Percentiles rank a stretch among this genome's conserved stretches.
Evolutionary conservation across 2,797 vertebrate genomes (phyloP).

Genomic region (Sebastes steindachneri): DNA sequence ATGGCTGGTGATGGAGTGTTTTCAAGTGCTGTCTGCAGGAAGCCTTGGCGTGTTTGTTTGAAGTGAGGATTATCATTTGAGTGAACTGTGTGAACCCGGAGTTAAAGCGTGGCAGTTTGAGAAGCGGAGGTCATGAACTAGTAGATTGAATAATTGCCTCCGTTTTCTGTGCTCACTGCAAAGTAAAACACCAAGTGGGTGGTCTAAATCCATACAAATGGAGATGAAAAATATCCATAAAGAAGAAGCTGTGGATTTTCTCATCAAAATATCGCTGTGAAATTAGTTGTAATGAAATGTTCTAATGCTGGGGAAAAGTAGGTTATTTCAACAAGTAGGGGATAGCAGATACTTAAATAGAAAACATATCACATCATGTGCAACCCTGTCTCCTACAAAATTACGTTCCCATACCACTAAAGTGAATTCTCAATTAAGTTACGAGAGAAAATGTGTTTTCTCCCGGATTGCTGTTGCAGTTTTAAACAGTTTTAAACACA

Average conservation of each 20-base stretch:
- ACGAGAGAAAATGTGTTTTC: neutral
- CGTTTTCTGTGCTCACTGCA: constrained; percentile 24
- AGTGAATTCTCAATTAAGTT: neutral
- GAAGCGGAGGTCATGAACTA: constrained; percentile 57
- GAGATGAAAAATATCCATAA: constrained; percentile 23
- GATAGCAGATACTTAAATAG: neutral
- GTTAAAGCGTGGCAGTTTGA: constrained; percentile 29
- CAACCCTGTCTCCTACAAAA: neutral
- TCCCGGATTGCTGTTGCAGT: neutral
- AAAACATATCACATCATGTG: neutral
- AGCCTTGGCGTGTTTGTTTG: constrained; percentile 53
- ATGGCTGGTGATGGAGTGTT: constrained; percentile 29
- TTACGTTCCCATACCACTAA: neutral
- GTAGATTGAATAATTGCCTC: constrained; percentile 56
- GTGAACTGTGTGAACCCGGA: constrained; percentile 58
- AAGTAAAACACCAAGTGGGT: constrained; percentile 44
- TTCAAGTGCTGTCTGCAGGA: constrained; percentile 33
- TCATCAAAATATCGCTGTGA: constrained; percentile 30
- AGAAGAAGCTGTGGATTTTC: constrained; percentile 14
- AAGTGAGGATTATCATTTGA: constrained; percentile 61
- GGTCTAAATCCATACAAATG: constrained; percentile 33
- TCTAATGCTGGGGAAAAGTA: neutral
- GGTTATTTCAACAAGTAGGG: neutral
- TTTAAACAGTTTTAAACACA: neutral
- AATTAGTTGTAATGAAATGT: constrained; percentile 25